Base-by-base conservation (phyloP, 2,888 invertebrate species). In the Troilus luridus region DNA sequence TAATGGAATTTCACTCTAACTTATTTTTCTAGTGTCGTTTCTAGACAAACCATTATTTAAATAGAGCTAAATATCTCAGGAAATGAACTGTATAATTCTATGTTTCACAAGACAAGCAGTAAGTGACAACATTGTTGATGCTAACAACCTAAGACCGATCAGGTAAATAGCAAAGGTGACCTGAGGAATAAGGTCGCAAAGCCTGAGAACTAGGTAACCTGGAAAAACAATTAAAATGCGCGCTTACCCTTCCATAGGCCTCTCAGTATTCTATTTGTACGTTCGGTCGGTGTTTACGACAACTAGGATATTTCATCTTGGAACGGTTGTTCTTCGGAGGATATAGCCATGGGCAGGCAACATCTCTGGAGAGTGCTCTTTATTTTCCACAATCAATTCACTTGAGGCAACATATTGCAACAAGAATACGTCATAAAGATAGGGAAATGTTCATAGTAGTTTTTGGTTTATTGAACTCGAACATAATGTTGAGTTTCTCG, bases 181-280 rank as follows among this genome's bases (percentile, higher is more conserved):
- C 72, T 9, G 72, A 7, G 27, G 72, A 77, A 77, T 41, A 77
- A 19, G 72, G 72, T 41, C 72, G 19, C 72, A 19, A 24, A 17
- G 27, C 72, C 41, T 77, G 72, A 19, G 72, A 77, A 77, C 72
- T 27, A 41, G 72, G 72, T 77, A 77, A 77, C 72, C 72, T 12
- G 72, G 27, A 64, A 41, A 41, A 77, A 41, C 17, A 77, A 77
- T 77, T 77, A 77, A 77, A 77, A 77, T 77, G 72, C 72, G 72
- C 19, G 72, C 72, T 17, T 77, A 77, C 72, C 7, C 72, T 77
- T 77, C 19, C 27, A 7, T 24, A 41, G 27, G 17, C 72, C 41
- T 77, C 72, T 77, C 72, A 77, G 72, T 77, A 77, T 77, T 77
- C 72, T 77, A 2, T 67, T 24, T 41, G 41, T 41, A 41, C 41